Percentiles rank a stretch among this genome's conserved stretches.
phyloP scores from a whole-genome alignment of 64 coral and sea anemone genomes.

The Acropora tenuis region DNA sequence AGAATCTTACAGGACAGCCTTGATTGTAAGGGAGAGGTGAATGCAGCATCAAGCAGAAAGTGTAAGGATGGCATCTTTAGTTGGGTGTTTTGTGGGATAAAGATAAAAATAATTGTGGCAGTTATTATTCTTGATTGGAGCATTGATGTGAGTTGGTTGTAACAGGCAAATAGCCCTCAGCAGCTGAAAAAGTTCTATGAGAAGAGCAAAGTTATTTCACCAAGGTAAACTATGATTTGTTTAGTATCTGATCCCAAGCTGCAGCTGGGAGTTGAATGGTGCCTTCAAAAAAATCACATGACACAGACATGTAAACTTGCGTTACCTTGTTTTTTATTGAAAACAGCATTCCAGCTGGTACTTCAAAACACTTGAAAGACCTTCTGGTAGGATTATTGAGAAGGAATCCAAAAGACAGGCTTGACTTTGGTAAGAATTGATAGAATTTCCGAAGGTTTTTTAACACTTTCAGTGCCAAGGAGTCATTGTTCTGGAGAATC shows the following conservation, averaged over 20 bases:
- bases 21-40: no score
- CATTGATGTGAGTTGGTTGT: background rate
- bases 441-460: background rate
- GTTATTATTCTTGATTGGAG: no score
- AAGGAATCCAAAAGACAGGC: constrained; percentile 89
- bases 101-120: no score
- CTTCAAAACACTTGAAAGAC: constrained; percentile 78
- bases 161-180: constrained; percentile 93
- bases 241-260: background rate
- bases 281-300: background rate
- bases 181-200: constrained; percentile 95
- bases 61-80: no score
- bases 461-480: no score
- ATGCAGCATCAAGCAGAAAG: no score
- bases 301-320: background rate
- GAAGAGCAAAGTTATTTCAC: constrained; percentile 91
- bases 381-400: constrained; percentile 78
- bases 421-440: constrained; percentile 80
- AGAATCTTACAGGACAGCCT: background rate
- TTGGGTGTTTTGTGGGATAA: no score
- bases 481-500: no score
- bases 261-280: no score
- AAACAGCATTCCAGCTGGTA: constrained; percentile 88
- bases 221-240: constrained; percentile 68
- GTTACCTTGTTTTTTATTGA: background rate